phyloP scores from a whole-genome alignment of 1,140 invertebrate genomes.

The Oncopodura yosiiana region DNA sequence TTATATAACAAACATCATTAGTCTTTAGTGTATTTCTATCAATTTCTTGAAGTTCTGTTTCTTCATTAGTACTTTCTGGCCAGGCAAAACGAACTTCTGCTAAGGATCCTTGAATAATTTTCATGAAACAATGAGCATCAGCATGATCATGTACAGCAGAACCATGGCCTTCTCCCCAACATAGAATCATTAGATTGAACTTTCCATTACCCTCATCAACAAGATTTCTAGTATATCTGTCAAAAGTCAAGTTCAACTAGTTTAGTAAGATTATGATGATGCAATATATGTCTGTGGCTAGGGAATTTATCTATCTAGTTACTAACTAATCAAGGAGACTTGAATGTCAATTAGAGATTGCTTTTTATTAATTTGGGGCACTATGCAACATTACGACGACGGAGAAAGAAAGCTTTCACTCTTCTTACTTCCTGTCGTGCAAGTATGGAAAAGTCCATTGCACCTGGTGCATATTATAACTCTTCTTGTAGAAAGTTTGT shows the following conservation, averaged over 20 bases:
- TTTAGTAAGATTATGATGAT: too few species aligned
- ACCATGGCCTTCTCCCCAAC: slow-evolving; percentile 91
- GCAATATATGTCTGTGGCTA: too few species aligned
- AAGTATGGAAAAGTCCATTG: too few species aligned
- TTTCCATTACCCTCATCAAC: slow-evolving; percentile 91
- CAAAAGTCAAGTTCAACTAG: slow-evolving; percentile 20
- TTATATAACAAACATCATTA: slow-evolving; percentile 88
- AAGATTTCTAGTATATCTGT: slow-evolving; percentile 84
- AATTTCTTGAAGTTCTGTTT: slow-evolving; percentile 46
- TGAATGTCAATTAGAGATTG: too few species aligned
- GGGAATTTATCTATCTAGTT: too few species aligned
- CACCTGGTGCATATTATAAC: too few species aligned
- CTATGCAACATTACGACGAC: too few species aligned
- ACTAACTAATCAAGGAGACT: too few species aligned
- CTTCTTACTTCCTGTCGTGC: too few species aligned
- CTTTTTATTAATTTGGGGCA: too few species aligned
- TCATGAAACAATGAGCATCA: slow-evolving; percentile 96
- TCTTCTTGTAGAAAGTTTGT: background rate
- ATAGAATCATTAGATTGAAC: slow-evolving; percentile 94
- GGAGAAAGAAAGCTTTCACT: too few species aligned
- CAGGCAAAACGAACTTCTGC: slow-evolving; percentile 60
- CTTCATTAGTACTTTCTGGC: slow-evolving; percentile 44
- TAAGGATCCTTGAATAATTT: slow-evolving; percentile 51
- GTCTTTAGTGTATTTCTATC: slow-evolving; percentile 52
- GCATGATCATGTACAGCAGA: slow-evolving; percentile 95